Evolutionary conservation across 2,797 vertebrate species (phyloP), one percentile per base, ranked within the genome.

Genomic region (Bovichtus diacanthus): DNA sequence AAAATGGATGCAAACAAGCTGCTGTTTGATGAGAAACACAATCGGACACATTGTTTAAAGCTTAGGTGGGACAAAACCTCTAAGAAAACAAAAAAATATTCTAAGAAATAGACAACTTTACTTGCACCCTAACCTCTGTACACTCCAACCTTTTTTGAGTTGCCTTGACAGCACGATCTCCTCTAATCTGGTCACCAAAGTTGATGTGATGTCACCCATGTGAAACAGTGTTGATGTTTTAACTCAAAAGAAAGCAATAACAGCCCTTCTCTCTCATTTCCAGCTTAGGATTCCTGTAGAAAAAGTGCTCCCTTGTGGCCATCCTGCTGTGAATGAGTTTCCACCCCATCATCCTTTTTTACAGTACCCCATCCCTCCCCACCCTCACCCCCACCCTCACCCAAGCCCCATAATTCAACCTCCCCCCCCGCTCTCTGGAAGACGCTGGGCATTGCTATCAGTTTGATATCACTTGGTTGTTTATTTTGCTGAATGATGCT

Each of bases 261-360:
- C 94, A 93, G 93, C 90, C 94, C 88, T 96, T 97, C 90, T 96
- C 93, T 97, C 96, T 98, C 92, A 90, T 98, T 98, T 98, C 95
- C 97, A 98, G 96, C 97, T 96, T 95, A 95, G 96, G 97, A 95
- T 97, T 97, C 96, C 96, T 97, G 96, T 98, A 99, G 96, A 96
- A 94, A 94, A 94, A 92, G 89, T 88, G 85, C 94, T 93, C 94
- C 95, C 86, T 93, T 91, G 87, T 91, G 92, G 95, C 94, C 95
- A 95, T 95, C 94, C 94, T 94, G 92, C 93, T 95, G 94, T 95
- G 96, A 96, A 95, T 95, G 93, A 87, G 92, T 91, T 94, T 86
- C 92, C 90, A 90, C 90, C 92, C 92, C 93, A 92, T 93, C 94
- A 93, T 90, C 90, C 90, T 88, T 88, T 92, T 68, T 92, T 68